These are phyloP conservation scores for Chrysolina haemoptera DNA, from an alignment of 2,888 invertebrate species.

Conservation along the genomic window DNA sequence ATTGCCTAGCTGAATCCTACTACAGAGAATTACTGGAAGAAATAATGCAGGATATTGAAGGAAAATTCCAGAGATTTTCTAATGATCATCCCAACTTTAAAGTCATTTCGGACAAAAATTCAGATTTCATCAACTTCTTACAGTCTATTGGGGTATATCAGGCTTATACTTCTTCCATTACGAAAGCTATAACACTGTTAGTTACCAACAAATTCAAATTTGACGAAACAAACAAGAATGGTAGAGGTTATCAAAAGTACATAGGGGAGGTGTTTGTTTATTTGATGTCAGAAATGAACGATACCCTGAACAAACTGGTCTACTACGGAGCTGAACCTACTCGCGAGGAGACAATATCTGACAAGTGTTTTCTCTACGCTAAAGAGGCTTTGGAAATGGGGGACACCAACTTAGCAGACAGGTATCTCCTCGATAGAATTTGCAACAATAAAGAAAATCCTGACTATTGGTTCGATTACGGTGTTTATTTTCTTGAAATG, in stretches of 20 bases:
- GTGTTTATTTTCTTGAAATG: slow-evolving; percentile 62
- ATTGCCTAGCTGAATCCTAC: slow-evolving; percentile 58
- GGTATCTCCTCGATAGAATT: slow-evolving; percentile 63
- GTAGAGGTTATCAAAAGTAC: slow-evolving; percentile 54
- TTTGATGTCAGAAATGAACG: slow-evolving; percentile 62
- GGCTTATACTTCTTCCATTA: slow-evolving; percentile 60
- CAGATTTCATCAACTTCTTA: slow-evolving; percentile 55
- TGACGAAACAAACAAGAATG: slow-evolving; percentile 44
- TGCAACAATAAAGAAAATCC: slow-evolving; percentile 56
- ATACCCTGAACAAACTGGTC: slow-evolving; percentile 57
- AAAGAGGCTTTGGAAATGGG: slow-evolving; percentile 65
- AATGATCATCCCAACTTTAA: slow-evolving; percentile 45
- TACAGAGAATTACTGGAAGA: slow-evolving; percentile 60
- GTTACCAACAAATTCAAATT: slow-evolving; percentile 56
- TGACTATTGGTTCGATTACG: slow-evolving; percentile 66
- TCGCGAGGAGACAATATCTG: slow-evolving; percentile 28
- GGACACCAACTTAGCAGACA: slow-evolving; percentile 59
- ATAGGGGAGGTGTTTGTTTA: slow-evolving; percentile 60
- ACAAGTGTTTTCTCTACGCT: slow-evolving; percentile 60
- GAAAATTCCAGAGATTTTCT: slow-evolving; percentile 58
- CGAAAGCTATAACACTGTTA: slow-evolving; percentile 56
- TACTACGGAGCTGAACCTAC: slow-evolving; percentile 48
- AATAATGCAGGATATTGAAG: slow-evolving; percentile 60
- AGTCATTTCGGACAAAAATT: slow-evolving; percentile 31
- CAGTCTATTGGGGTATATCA: slow-evolving; percentile 57